Conservation (phyloP, 1,140 invertebrate genomes). For the Drosophila saltans region DNA sequence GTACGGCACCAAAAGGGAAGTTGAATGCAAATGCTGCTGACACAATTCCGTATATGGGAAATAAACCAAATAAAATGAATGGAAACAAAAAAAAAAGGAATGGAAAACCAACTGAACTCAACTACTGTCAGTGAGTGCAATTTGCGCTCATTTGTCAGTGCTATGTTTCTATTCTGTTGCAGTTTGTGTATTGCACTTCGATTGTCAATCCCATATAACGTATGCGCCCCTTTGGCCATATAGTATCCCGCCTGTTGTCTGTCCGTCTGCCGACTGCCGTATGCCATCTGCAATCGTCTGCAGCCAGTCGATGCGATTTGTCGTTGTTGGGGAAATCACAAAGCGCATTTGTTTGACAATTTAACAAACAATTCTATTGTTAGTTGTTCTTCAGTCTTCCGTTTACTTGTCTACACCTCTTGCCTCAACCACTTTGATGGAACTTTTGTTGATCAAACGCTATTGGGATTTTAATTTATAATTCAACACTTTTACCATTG, state of each 20-base stretch:
- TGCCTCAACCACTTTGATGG: neutral
- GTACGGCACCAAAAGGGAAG: neutral
- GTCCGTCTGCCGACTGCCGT: conserved; percentile 24
- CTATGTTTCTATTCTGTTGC: conserved; percentile 8
- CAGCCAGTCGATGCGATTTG: conserved; percentile 18
- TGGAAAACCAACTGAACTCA: conserved; percentile 16
- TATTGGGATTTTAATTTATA: conserved; percentile 64
- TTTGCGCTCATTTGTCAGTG: conserved; percentile 68
- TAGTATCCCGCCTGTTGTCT: conserved; percentile 21
- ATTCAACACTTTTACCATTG: conserved; percentile 35
- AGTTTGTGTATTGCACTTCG: conserved; percentile 22
- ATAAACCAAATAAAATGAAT: conserved; percentile 21
- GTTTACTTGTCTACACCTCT: neutral
- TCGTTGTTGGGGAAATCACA: conserved; percentile 32
- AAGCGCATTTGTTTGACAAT: conserved; percentile 45
- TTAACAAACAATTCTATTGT: conserved; percentile 52
- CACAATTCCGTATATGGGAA: conserved; percentile 33
- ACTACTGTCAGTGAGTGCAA: conserved; percentile 43
- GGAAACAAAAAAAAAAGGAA: conserved; percentile 3
- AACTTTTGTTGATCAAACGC: conserved; percentile 45
- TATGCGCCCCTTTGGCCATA: conserved; percentile 53
- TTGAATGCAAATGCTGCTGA: neutral
- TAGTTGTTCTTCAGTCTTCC: conserved; percentile 23
- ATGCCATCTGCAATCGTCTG: conserved; percentile 9
- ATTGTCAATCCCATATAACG: conserved; percentile 59